phyloP scores from a whole-genome alignment of 1,140 invertebrate genomes.

The Luehdorfia chinensis region DNA sequence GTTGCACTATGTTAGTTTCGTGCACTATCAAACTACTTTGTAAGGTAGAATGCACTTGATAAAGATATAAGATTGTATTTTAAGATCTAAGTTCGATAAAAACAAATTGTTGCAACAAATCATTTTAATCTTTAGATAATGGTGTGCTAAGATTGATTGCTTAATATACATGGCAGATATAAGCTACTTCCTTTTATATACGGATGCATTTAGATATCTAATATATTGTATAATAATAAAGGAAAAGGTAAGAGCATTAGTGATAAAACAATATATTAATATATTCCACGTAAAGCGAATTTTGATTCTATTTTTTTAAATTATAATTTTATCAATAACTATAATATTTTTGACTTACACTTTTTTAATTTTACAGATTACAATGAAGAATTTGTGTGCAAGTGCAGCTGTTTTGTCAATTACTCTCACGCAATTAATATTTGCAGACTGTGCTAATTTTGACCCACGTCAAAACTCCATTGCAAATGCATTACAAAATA shows the following conservation, averaged over 20 bases:
- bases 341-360: background rate
- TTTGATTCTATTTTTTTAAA: too few relatives aligned
- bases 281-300: too few relatives aligned
- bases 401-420: background rate
- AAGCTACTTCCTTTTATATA: slow-evolving; percentile 10
- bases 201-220: slow-evolving; percentile 5
- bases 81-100: slow-evolving; percentile 11
- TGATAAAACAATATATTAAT: background rate
- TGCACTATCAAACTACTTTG: too few relatives aligned
- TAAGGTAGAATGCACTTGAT: too few relatives aligned
- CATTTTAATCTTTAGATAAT: slow-evolving; percentile 6
- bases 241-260: background rate
- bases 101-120: background rate
- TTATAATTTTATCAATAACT: too few relatives aligned
- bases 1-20: too few relatives aligned
- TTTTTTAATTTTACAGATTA: too few relatives aligned
- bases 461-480: slow-evolving; percentile 18
- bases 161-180: background rate
- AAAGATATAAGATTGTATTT: too few relatives aligned
- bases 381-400: too few relatives aligned
- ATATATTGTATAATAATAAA: slow-evolving; percentile 4
- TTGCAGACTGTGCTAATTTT: slow-evolving; percentile 10
- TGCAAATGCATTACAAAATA: slow-evolving; percentile 25
- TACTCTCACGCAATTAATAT: slow-evolving; percentile 2
- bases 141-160: slow-evolving; percentile 1